Conservation (phyloP, 2,888 invertebrate genomes). For the Limnephilus marmoratus region DNA sequence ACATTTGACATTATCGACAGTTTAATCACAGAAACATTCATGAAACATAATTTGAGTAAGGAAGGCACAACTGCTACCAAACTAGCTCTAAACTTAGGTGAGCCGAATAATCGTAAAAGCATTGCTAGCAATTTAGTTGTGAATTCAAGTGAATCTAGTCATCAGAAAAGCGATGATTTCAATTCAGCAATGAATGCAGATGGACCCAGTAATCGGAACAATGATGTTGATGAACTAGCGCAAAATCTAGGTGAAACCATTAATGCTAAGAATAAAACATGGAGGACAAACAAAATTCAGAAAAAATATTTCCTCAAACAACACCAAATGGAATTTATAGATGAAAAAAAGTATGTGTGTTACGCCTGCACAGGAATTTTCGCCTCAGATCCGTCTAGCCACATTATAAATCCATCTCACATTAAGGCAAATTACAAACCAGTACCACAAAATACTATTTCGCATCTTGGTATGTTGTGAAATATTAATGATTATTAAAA, state of each 20-base stretch:
- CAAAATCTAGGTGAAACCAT: neutral
- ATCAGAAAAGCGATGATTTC: neutral
- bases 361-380: neutral
- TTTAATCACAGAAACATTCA: neutral
- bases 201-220: neutral
- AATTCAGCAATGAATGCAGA: neutral
- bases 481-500: neutral
- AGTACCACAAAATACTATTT: neutral
- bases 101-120: too few species aligned
- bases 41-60: neutral
- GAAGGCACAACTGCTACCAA: neutral
- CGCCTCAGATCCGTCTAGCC: slow-evolving; percentile 26
- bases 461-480: neutral
- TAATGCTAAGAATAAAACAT: neutral
- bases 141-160: neutral
- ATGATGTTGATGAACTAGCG: neutral
- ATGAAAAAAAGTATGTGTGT: slow-evolving; percentile 40
- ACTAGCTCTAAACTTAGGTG: too few species aligned
- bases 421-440: slow-evolving; percentile 8
- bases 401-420: slow-evolving; percentile 44
- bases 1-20: slow-evolving; percentile 2
- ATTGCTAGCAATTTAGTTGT: too few species aligned
- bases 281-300: neutral
- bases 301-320: slow-evolving; percentile 26
- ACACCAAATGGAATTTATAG: slow-evolving; percentile 47